Evolutionary conservation across 2,113 vertebrate genomes (phyloP).

Genomic region (Lamprotornis superbus): DNA sequence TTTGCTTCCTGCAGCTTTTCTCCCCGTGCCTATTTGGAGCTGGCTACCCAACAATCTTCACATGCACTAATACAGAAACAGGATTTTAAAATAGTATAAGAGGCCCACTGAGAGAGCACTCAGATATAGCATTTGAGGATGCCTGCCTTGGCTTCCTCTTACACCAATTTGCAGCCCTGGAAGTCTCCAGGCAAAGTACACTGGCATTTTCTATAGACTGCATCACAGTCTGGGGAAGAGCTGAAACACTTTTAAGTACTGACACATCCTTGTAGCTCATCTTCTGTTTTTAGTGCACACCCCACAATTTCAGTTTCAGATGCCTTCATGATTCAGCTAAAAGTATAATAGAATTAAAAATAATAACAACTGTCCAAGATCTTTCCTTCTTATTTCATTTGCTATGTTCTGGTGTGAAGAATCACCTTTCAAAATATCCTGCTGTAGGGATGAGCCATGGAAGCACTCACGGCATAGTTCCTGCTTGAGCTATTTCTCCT

Average conservation of each 20-base stretch:
- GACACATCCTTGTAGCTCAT: constrained; percentile 23
- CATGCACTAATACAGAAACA: background rate
- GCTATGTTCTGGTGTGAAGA: background rate
- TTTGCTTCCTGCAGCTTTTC: background rate
- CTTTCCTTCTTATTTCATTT: background rate
- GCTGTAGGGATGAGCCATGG: background rate
- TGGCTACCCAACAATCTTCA: background rate
- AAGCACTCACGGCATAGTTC: background rate
- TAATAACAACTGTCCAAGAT: background rate
- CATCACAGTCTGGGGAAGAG: constrained; percentile 24
- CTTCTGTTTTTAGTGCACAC: constrained; percentile 36
- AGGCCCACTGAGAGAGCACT: background rate
- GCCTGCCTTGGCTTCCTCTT: background rate
- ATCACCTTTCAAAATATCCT: background rate
- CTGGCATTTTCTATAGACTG: constrained; percentile 45
- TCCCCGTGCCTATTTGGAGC: background rate
- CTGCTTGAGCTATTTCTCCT: background rate
- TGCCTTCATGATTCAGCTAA: constrained; percentile 51
- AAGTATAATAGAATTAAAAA: background rate
- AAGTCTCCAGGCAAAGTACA: background rate
- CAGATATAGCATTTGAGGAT: background rate
- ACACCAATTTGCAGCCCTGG: constrained; percentile 23
- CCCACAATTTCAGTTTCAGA: background rate
- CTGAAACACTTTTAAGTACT: constrained; percentile 17
- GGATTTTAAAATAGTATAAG: background rate